phyloP scores from a whole-genome alignment of 1,140 invertebrate genomes.

The Zaprionus capensis region DNA sequence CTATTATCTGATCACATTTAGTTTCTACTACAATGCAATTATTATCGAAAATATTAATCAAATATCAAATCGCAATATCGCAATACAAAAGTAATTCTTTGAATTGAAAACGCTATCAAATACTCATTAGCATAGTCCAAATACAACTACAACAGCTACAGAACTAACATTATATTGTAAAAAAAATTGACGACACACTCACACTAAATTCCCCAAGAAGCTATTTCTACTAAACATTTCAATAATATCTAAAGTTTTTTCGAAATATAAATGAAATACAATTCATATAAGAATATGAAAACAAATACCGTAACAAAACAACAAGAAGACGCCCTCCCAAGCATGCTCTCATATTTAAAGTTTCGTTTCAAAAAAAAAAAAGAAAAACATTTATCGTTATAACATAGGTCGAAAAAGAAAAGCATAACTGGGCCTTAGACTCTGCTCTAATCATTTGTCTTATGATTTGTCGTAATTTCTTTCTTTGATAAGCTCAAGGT shows the following conservation, averaged over 20 bases:
- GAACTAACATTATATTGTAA: slow-evolving; percentile 44
- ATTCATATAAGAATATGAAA: slow-evolving; percentile 29
- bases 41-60: slow-evolving; percentile 9
- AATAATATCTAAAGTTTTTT: slow-evolving; percentile 30
- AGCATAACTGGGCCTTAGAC: slow-evolving; percentile 61
- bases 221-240: slow-evolving; percentile 27
- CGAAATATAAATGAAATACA: slow-evolving; percentile 38
- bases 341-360: slow-evolving; percentile 82
- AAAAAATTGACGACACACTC: slow-evolving; percentile 18
- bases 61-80: slow-evolving; percentile 1
- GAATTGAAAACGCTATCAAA: slow-evolving; percentile 66
- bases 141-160: slow-evolving; percentile 39
- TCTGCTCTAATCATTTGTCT: slow-evolving; percentile 55
- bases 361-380: slow-evolving; percentile 66
- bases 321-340: slow-evolving; percentile 78
- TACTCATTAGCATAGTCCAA: slow-evolving; percentile 65
- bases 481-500: background rate
- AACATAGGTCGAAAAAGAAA: slow-evolving; percentile 43
- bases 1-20: slow-evolving; percentile 70
- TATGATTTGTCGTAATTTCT: slow-evolving; percentile 25
- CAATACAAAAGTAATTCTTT: slow-evolving; percentile 42
- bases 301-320: slow-evolving; percentile 31
- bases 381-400: slow-evolving; percentile 34
- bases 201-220: slow-evolving; percentile 19
- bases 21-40: slow-evolving; percentile 59